Evolutionary conservation across 2,888 invertebrate species (phyloP).

Genomic region (Dicycla oo): DNA sequence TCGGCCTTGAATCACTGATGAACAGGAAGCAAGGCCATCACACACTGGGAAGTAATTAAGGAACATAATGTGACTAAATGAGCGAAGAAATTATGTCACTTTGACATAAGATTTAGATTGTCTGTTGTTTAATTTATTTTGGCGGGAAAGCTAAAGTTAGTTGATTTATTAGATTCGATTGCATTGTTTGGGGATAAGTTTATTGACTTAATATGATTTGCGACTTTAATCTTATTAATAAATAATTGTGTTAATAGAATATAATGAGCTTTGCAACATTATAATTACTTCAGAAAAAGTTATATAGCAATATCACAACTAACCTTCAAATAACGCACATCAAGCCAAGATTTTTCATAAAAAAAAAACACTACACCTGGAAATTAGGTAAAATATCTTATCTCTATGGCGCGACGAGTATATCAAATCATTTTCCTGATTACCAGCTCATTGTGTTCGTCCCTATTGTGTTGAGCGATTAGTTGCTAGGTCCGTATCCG

Average conservation of each 20-base stretch:
- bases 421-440: constrained; percentile 43
- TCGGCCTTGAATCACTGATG: constrained; percentile 64
- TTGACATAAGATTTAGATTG: constrained; percentile 8
- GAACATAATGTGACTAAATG: constrained; percentile 15
- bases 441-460: constrained; percentile 34
- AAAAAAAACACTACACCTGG: neutral
- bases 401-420: neutral
- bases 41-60: constrained; percentile 65
- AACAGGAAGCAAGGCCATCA: constrained; percentile 59
- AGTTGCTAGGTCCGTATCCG: constrained; percentile 14
- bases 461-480: constrained; percentile 39
- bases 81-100: constrained; percentile 44
- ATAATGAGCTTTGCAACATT: neutral
- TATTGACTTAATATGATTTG: neutral
- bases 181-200: neutral
- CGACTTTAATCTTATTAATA: neutral
- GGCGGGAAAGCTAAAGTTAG: neutral
- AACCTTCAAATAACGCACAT: neutral
- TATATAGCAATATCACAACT: no score
- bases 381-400: neutral
- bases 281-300: no score
- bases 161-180: no score
- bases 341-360: neutral
- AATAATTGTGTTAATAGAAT: neutral
- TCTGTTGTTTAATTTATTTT: constrained; percentile 1